Evolutionary conservation across 2,797 vertebrate species (phyloP).

Genomic region (Lithobates pipiens): DNA sequence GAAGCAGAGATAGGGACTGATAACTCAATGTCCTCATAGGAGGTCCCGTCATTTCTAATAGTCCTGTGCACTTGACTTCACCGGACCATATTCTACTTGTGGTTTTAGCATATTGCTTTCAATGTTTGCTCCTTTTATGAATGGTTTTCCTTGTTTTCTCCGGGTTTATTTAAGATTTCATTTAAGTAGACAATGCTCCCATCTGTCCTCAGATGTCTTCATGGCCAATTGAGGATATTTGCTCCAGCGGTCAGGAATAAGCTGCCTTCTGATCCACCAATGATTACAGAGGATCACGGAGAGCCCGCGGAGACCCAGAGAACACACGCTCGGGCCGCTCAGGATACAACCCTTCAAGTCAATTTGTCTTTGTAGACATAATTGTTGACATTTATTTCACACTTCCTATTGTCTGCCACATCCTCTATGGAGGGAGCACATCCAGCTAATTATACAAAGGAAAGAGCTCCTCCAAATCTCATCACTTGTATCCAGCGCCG

Average conservation of each 20-base stretch:
- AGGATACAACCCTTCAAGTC: constrained; percentile 2
- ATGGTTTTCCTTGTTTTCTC: too few species aligned
- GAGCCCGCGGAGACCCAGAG: background rate
- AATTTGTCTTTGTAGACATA: constrained; percentile 4
- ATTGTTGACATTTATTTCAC: constrained; percentile 20
- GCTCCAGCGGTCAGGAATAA: background rate
- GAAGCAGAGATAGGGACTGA: too few species aligned
- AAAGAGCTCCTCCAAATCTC: background rate
- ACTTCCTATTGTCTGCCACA: constrained; percentile 30
- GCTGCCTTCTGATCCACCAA: background rate
- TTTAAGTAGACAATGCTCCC: too few species aligned
- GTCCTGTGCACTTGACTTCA: too few species aligned
- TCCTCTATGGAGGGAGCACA: background rate
- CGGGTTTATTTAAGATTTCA: too few species aligned
- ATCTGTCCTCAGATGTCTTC: too few species aligned
- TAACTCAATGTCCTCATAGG: too few species aligned
- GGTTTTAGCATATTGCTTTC: too few species aligned
- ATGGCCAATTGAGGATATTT: too few species aligned
- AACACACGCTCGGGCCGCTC: background rate
- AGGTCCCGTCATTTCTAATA: too few species aligned
- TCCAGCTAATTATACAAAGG: background rate
- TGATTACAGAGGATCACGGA: background rate
- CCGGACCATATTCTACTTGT: too few species aligned
- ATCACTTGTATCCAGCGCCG: background rate
- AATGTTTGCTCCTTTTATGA: too few species aligned